Base-by-base conservation (phyloP, 2,113 vertebrate species). In the Tamias sibiricus region DNA sequence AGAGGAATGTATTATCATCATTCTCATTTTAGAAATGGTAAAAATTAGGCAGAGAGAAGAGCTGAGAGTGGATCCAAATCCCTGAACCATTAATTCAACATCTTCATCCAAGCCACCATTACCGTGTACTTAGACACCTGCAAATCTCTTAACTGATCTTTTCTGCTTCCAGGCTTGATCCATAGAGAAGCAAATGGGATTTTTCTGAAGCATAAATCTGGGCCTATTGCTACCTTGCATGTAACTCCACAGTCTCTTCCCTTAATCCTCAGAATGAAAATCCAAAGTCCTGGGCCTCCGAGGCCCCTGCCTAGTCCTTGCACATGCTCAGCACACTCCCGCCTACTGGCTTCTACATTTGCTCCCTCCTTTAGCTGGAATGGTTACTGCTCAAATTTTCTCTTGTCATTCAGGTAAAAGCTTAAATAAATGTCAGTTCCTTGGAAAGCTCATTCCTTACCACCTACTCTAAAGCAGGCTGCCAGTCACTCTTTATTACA, bases 11-110 rank as follows among this genome's bases (percentile, higher is more conserved):
- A 37, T 40, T 35, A 35, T 28, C 83, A 59, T 30, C 62, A 12
- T 44, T 81, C 2, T 30, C 49, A 40, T 66, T 83, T 74, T 28
- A 89, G 74, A 96, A 90, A 95, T 1, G 35, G 57, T 87, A 26
- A 87, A 86, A 83, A n/a, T 52, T 10, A 87, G 40, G 37, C 30
- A 62, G 40, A 79, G 87, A 79, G 83, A 84, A 93, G 83, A 62
- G 75, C 35, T 16, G 7, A 44, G 11, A 37, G 75, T 35, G 42
- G 42, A 47, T 5, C 8, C 30, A 35, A 44, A 12, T 30, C 22
- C 54, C 40, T 22, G 47, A 87, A 42, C 59, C 42, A 42, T 9
- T 28, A 17, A 82, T 42, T 40, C 64, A 24, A 30, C 19, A 26
- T 40, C 71, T 62, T 79, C 6, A 59, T 20, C 28, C 49, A 37